These are phyloP conservation scores for Engystomops pustulosus DNA, from an alignment of 2,113 vertebrate species.

Conservation along the genomic window DNA sequence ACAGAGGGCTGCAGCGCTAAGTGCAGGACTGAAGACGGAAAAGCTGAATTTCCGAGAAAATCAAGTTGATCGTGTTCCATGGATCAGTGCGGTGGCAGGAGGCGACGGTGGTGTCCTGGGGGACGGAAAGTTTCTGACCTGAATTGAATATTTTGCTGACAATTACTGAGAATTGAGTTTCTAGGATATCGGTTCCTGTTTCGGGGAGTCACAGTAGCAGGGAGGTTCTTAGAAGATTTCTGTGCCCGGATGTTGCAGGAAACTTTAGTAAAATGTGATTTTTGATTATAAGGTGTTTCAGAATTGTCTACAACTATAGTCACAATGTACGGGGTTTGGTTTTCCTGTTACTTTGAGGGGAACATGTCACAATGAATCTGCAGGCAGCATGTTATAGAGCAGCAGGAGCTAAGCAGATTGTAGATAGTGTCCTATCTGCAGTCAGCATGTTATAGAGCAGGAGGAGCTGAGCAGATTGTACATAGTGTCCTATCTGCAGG, in stretches of 20 bases:
- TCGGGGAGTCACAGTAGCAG: neutral
- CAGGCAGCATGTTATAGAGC: no score
- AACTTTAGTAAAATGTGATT: neutral
- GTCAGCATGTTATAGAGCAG: no score
- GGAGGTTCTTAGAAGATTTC: neutral
- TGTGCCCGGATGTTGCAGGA: neutral
- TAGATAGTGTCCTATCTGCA: no score
- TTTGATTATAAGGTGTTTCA: neutral
- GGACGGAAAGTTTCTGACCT: conserved; percentile 19
- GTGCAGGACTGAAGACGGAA: neutral
- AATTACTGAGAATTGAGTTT: conserved; percentile 15
- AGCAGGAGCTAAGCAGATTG: no score
- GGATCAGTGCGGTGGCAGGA: neutral
- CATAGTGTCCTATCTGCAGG: no score
- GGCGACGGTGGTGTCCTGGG: neutral
- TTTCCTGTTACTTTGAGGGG: neutral
- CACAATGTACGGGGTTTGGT: neutral
- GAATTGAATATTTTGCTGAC: conserved; percentile 29
- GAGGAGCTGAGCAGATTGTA: no score
- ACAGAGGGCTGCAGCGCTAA: neutral
- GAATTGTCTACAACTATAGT: no score
- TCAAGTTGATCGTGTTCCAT: conserved; percentile 14
- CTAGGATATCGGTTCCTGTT: neutral
- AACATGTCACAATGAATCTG: no score
- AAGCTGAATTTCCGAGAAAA: neutral